Evolutionary conservation across 2,888 invertebrate species (phyloP), one percentile per base, ranked within the genome.

Genomic region (Cylindroiulus punctatus): DNA sequence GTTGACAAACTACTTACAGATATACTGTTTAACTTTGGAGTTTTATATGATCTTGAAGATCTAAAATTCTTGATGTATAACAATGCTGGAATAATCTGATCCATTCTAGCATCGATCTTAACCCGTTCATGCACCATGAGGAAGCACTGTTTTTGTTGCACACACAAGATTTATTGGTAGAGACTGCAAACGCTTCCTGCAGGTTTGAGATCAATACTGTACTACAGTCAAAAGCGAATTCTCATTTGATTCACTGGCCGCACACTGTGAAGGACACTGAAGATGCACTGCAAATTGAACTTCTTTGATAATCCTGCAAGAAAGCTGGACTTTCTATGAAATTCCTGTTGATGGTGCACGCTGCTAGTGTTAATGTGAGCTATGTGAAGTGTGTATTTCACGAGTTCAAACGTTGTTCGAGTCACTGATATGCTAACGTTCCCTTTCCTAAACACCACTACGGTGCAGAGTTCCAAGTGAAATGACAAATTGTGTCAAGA

Each of bases 51-150:
- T 42, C 87, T 26, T 32, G 85, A 36, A 8, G 87, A 87, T 22
- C 87, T 85, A 52, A 87, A 87, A 36, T 76, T 87, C 76, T 87
- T 87, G 44, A 87, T 52, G 47, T 87, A 87, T 47, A 87, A 44
- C 19, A 85, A 36, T 32, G 85, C 87, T 32, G 87, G 87, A 26
- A 85, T 81, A 81, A 85, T 52, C 82, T 86, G 84, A 19, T 85
- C 85, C 87, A 85, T 85, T 85, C 40, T 86, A 2, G n/a, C 40
- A 82, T 82, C 44, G 19, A 47, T 87, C 92, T 92, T 93, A 98
- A 47, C 19, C 22, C 84, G 42, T 47, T 84, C 44, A 30, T 44
- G 84, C 44, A 84, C 52, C 47, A 84, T 84, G 44, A 47, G 44
- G 44, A 42, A 84, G 30, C 81, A 81, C 52, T 52, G 19, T 52